A percentile compares a stretch with the other conserved stretches of the same genome.
Evolutionary conservation across 2,113 vertebrate species (phyloP).

Genomic region (Raphicerus campestris): DNA sequence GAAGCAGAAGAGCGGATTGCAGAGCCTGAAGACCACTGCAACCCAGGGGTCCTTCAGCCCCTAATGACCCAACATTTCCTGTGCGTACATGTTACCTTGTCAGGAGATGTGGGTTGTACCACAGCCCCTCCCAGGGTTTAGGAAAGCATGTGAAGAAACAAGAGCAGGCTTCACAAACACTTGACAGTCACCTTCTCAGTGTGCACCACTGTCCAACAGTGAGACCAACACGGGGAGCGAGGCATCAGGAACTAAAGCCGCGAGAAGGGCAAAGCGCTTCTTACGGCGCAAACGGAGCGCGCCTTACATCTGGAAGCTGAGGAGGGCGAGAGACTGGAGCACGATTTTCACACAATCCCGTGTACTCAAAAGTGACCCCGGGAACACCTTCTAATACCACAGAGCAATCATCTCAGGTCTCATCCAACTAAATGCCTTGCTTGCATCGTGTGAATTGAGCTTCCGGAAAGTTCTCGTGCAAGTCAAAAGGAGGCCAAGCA

Average conservation of each 20-base stretch:
- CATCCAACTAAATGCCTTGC: background rate
- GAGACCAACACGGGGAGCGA: background rate
- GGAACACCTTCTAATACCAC: background rate
- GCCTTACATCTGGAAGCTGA: background rate
- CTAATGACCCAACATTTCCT: background rate
- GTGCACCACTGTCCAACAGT: background rate
- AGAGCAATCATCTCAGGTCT: background rate
- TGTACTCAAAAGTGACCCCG: background rate
- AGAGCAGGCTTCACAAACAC: background rate
- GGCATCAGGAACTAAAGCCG: background rate
- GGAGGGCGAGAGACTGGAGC: background rate
- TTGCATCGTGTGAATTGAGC: background rate
- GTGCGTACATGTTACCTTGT: background rate
- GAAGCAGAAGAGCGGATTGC: background rate
- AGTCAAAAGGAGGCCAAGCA: background rate
- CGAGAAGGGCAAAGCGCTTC: background rate
- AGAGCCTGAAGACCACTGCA: background rate
- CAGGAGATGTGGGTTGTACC: too few species aligned
- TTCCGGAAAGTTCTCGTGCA: background rate
- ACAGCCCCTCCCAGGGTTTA: background rate
- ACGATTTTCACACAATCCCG: background rate
- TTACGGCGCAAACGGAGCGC: fast-evolving
- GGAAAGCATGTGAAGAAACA: too few species aligned
- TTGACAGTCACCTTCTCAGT: background rate
- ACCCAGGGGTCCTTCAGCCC: background rate